Percentiles rank a stretch among this genome's conserved stretches.
Conservation (phyloP, 2,797 vertebrate species). For the Poecilia gillii region DNA sequence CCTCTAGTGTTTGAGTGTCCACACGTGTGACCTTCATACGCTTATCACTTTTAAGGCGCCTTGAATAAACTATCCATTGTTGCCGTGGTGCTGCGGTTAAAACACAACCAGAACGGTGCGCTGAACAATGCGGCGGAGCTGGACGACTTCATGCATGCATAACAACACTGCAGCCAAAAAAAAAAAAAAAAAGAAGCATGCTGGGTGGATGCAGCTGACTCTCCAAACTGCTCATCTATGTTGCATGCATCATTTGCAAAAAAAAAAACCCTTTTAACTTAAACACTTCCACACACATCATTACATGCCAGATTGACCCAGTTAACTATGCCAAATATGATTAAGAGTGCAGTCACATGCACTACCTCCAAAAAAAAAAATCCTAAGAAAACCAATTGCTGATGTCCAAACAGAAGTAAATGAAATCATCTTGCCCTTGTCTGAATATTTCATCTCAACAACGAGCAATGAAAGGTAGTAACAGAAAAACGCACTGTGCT, state of each 20-base stretch:
- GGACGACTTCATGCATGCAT: slow-evolving; percentile 19
- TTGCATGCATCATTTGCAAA: slow-evolving; percentile 19
- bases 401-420: background rate
- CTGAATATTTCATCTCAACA: slow-evolving; percentile 42
- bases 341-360: background rate
- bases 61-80: background rate
- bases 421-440: slow-evolving; percentile 7
- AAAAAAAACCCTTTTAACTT: background rate
- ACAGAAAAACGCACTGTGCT: slow-evolving; percentile 40
- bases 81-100: background rate
- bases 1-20: slow-evolving; percentile 28
- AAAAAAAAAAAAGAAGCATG: slow-evolving; percentile 27
- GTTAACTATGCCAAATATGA: background rate
- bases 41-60: slow-evolving; percentile 11
- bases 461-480: slow-evolving; percentile 15
- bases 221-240: slow-evolving; percentile 30
- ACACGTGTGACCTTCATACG: slow-evolving; percentile 67
- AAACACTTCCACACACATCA: slow-evolving; percentile 12
- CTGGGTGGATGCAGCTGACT: slow-evolving; percentile 38
- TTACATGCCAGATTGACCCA: background rate
- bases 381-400: background rate
- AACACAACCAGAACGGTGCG: slow-evolving; percentile 8
- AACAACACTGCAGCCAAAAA: slow-evolving; percentile 33
- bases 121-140: background rate
- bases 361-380: background rate